These are phyloP conservation scores for Drosophila diplacantha DNA, from an alignment of 2,888 invertebrate species.

Conservation along the genomic window DNA sequence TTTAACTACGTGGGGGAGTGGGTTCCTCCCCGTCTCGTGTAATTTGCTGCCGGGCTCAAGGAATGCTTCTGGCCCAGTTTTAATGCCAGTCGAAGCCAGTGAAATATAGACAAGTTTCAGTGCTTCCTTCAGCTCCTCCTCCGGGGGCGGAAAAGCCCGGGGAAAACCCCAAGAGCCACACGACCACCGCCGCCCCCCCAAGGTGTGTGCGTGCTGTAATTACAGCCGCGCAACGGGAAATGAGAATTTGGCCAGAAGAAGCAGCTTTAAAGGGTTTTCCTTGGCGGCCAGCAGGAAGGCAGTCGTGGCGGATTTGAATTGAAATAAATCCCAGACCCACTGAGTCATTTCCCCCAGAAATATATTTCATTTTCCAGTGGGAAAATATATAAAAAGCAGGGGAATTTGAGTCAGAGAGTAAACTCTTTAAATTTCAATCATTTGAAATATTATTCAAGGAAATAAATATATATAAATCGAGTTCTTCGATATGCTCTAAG, in stretches of 20 bases:
- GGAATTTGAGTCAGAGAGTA: not conserved
- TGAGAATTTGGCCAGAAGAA: conserved; percentile 29
- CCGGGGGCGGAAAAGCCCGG: not conserved
- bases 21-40: conserved; percentile 14
- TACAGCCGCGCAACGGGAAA: conserved; percentile 36
- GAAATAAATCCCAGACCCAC: conserved; percentile 2
- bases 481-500: not conserved
- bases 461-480: not conserved
- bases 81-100: conserved; percentile 35
- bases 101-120: conserved; percentile 33
- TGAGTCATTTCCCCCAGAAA: not conserved
- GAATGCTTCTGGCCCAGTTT: conserved; percentile 66
- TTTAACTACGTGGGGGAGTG: conserved; percentile 53
- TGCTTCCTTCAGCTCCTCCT: not conserved
- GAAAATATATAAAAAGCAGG: not conserved
- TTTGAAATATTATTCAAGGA: not conserved
- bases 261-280: conserved; percentile 15
- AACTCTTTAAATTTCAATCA: not conserved
- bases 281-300: not conserved
- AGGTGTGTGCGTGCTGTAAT: conserved; percentile 37
- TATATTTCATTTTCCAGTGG: not conserved
- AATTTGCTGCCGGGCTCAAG: conserved; percentile 43
- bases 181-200: not conserved
- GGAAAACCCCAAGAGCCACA: not conserved
- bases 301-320: conserved; percentile 1